Evolutionary conservation across 2,113 vertebrate genomes (phyloP).

Genomic region (Siniperca knerii): DNA sequence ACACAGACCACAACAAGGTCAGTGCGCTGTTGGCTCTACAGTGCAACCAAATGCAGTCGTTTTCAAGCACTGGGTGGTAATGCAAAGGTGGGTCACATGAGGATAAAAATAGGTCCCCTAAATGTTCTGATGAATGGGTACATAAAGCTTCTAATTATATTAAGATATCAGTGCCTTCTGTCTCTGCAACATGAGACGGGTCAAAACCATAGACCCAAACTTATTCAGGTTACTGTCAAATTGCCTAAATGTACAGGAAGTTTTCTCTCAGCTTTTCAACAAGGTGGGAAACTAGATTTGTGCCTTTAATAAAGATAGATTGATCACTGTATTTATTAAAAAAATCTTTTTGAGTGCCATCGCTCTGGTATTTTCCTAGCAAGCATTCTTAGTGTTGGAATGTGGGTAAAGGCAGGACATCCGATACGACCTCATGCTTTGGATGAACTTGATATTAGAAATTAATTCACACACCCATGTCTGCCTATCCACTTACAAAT

Average conservation of each 20-base stretch:
- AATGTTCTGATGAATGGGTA: conserved; percentile 36
- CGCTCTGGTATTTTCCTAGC: not conserved
- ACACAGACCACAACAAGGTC: conserved; percentile 43
- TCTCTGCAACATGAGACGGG: not conserved
- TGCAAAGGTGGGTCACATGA: conserved; percentile 55
- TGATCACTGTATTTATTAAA: not conserved
- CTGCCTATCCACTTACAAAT: not conserved
- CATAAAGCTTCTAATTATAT: conserved; percentile 18
- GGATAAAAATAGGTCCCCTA: conserved; percentile 45
- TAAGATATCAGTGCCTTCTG: not conserved
- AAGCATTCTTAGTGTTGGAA: not conserved
- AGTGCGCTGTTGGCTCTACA: conserved; percentile 1
- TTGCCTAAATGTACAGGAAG: not conserved
- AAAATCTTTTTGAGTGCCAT: not conserved
- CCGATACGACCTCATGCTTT: not conserved
- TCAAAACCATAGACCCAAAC: not conserved
- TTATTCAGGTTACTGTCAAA: not conserved
- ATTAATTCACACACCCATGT: not conserved
- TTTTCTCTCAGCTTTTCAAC: not conserved
- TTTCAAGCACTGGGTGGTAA: conserved; percentile 49
- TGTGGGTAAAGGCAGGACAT: not conserved
- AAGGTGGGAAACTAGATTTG: not conserved
- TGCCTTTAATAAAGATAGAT: not conserved
- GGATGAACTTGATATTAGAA: not conserved
- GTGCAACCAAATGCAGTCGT: conserved; percentile 28